A percentile compares a stretch with the other conserved stretches of the same genome.
Conservation (phyloP, 2,113 vertebrate species). For the Elephantulus edwardii region DNA sequence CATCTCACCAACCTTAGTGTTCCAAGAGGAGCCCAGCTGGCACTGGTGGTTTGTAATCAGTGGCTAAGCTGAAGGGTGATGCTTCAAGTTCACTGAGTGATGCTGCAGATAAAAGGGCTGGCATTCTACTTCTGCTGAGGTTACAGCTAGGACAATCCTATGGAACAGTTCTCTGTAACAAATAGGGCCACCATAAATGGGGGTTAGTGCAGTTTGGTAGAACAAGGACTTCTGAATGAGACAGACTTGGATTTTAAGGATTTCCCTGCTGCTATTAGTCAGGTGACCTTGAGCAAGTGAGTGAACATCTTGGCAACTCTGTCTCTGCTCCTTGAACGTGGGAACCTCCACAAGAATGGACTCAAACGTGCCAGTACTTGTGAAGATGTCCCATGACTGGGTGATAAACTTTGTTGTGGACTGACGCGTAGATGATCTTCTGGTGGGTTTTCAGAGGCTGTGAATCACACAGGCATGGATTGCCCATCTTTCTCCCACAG, state of each 20-base stretch:
- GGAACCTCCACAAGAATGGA: neutral
- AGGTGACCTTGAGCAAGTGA: neutral
- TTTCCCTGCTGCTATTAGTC: neutral
- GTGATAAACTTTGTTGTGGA: too few species aligned
- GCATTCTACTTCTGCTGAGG: neutral
- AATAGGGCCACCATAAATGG: neutral
- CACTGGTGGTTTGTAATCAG: neutral
- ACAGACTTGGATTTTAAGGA: neutral
- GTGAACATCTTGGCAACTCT: neutral
- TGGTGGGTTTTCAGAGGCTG: too few species aligned
- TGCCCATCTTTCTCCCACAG: too few species aligned
- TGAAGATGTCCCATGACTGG: neutral
- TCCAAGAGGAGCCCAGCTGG: too few species aligned
- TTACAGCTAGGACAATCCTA: neutral
- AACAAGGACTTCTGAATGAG: neutral
- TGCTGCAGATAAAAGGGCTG: neutral
- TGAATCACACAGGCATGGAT: too few species aligned
- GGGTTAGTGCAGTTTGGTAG: neutral
- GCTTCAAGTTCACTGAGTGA: neutral
- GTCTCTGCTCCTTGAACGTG: neutral
- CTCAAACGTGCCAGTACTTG: neutral
- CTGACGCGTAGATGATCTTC: too few species aligned
- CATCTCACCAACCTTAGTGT: neutral
- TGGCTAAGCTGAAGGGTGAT: neutral
- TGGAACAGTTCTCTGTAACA: neutral